phyloP scores from a whole-genome alignment of 2,797 vertebrate genomes.

The Myotis pilosus region DNA sequence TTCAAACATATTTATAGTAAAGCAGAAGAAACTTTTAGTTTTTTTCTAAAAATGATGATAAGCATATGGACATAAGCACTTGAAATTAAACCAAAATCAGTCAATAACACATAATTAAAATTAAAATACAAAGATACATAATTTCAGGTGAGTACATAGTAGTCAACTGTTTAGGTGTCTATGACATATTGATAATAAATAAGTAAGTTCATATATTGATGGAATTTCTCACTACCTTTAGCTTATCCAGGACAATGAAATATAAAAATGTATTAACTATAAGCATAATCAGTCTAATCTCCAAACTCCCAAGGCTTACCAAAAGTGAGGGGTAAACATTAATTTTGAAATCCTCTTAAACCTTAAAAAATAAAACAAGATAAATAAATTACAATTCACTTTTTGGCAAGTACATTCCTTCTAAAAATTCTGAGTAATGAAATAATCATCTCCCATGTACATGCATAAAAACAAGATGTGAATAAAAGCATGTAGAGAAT shows the following conservation, averaged over 20 bases:
- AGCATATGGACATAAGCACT: not conserved
- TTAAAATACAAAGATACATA: not conserved
- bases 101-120: not conserved
- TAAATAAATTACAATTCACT: not conserved
- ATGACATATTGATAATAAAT: not conserved
- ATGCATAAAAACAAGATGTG: not conserved
- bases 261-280: not conserved
- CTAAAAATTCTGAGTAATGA: not conserved
- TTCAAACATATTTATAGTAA: not conserved
- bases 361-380: slow-evolving; percentile 48
- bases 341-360: slow-evolving; percentile 64
- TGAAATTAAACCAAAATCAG: not conserved
- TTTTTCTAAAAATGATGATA: slow-evolving; percentile 16
- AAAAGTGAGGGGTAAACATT: not conserved
- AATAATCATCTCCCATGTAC: not conserved
- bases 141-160: not conserved
- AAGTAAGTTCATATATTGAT: not conserved
- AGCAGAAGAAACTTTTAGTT: not conserved
- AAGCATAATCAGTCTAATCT: not conserved
- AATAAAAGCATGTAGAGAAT: not conserved
- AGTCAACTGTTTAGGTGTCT: not conserved
- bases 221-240: not conserved
- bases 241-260: not conserved
- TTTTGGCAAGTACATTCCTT: not conserved
- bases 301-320: slow-evolving; percentile 52